Evolutionary conservation across 1,140 invertebrate species (phyloP).

Genomic region (Aethina tumida): DNA sequence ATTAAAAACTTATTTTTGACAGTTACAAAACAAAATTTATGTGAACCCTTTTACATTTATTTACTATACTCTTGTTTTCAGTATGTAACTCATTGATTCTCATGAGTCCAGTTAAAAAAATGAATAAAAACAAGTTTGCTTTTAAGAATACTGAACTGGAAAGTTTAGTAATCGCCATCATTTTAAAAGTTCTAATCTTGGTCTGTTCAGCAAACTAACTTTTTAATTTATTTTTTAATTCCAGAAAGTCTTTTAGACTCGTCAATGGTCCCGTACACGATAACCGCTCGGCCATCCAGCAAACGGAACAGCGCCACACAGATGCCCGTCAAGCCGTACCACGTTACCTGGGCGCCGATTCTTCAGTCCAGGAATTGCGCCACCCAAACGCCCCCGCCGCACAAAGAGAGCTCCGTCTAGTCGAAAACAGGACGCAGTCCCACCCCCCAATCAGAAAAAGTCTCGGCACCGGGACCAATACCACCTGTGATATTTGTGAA

Average conservation of each 20-base stretch:
- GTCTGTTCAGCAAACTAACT: too few species aligned
- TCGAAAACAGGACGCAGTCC: slow-evolving; percentile 5
- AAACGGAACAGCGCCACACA: slow-evolving; percentile 36
- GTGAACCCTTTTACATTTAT: too few species aligned
- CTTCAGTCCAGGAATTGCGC: slow-evolving; percentile 34
- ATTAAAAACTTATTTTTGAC: too few species aligned
- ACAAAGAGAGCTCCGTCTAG: slow-evolving; percentile 37
- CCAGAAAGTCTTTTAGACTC: slow-evolving; percentile 32
- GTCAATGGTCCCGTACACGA: slow-evolving; percentile 31
- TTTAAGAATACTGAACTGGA: too few species aligned
- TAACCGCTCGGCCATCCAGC: slow-evolving; percentile 31
- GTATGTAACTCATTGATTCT: too few species aligned
- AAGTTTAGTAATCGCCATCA: too few species aligned
- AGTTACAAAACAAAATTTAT: too few species aligned
- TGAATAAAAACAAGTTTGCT: too few species aligned
- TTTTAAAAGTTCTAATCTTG: too few species aligned
- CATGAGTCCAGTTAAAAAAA: too few species aligned
- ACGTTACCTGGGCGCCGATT: slow-evolving; percentile 37
- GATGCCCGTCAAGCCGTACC: slow-evolving; percentile 37
- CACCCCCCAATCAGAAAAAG: slow-evolving; percentile 31
- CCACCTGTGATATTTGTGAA: slow-evolving; percentile 39
- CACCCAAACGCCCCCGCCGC: slow-evolving; percentile 34
- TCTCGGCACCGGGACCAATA: slow-evolving; percentile 36
- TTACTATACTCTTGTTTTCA: too few species aligned
- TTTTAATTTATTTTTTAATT: slow-evolving; percentile 19